phyloP scores from a whole-genome alignment of 2,888 invertebrate species.

The Meloe dianella region DNA sequence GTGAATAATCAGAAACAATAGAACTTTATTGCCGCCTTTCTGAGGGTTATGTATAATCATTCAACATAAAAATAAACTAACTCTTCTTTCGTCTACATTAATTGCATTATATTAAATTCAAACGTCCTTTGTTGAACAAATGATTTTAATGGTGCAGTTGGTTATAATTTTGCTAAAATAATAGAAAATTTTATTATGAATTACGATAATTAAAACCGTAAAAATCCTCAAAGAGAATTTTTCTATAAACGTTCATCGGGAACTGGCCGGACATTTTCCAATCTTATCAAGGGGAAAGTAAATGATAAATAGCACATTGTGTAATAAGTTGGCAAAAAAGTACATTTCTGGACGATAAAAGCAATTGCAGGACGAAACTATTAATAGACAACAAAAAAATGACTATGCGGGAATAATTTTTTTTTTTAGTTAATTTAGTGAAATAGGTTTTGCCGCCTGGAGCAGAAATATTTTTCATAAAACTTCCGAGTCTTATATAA shows the following conservation, averaged over 20 bases:
- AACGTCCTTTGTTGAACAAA: slow-evolving; percentile 13
- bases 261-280: too few species aligned
- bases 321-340: too few species aligned
- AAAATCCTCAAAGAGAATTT: not conserved
- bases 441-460: too few species aligned
- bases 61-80: not conserved
- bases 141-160: slow-evolving; percentile 13
- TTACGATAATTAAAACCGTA: not conserved
- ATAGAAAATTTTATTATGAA: slow-evolving; percentile 2
- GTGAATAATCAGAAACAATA: slow-evolving; percentile 18
- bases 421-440: too few species aligned
- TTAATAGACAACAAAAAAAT: too few species aligned
- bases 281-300: too few species aligned
- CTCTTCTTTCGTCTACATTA: slow-evolving; percentile 4
- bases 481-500: too few species aligned
- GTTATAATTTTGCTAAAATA: slow-evolving; percentile 17
- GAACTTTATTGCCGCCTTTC: slow-evolving; percentile 11
- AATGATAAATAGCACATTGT: too few species aligned
- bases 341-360: too few species aligned
- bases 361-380: too few species aligned
- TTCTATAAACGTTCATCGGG: not conserved
- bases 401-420: too few species aligned
- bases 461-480: too few species aligned
- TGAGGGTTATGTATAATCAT: not conserved
- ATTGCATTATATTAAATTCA: slow-evolving; percentile 13